These are phyloP conservation scores for Riptortus pedestris DNA, from an alignment of 1,140 invertebrate species.

Conservation along the genomic window DNA sequence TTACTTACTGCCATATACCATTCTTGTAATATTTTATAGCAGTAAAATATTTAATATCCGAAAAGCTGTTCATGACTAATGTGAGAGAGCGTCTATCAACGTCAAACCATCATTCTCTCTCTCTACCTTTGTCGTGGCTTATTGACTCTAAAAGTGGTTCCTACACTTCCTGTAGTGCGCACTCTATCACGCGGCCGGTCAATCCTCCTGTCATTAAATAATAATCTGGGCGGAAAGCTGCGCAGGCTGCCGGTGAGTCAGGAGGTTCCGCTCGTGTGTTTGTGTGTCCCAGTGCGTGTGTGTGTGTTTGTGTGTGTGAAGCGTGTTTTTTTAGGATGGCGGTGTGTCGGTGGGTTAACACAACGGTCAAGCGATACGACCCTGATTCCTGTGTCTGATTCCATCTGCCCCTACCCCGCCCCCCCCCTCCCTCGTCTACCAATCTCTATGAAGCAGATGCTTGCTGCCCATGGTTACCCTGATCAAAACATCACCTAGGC, in stretches of 20 bases:
- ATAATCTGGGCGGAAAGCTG: background rate
- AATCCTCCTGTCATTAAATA: background rate
- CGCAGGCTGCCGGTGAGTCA: background rate
- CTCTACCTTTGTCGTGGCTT: too few relatives aligned
- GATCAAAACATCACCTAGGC: background rate
- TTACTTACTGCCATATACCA: too few relatives aligned
- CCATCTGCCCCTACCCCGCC: background rate
- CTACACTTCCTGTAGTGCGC: background rate
- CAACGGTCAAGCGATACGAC: background rate
- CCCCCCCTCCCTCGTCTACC: too few relatives aligned
- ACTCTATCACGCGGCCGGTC: background rate
- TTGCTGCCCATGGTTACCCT: background rate
- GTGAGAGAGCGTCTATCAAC: too few relatives aligned
- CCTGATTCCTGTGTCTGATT: background rate
- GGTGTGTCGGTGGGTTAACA: background rate
- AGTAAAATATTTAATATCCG: too few relatives aligned
- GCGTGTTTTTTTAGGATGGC: background rate
- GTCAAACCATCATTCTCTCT: too few relatives aligned
- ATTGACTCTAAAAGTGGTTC: background rate
- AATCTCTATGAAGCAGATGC: background rate
- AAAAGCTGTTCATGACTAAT: too few relatives aligned
- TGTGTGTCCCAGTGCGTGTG: background rate
- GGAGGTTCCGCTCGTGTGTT: background rate
- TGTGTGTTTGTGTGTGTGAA: background rate
- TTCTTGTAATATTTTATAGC: too few relatives aligned